Conservation (phyloP, 2,797 vertebrate genomes). For the Sciaenops ocellatus region DNA sequence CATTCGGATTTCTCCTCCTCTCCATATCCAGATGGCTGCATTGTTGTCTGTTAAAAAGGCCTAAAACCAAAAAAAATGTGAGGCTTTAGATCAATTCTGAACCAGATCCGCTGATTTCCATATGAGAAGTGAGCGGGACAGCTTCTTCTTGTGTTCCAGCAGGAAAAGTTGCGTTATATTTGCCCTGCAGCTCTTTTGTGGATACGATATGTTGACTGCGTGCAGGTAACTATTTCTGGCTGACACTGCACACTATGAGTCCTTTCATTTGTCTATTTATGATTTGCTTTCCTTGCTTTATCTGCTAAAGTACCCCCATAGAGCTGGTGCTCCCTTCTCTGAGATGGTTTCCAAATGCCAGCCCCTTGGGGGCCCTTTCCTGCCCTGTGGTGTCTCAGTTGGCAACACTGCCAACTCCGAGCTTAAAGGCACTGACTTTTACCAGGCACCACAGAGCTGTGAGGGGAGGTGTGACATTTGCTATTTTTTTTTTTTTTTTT, state of each 20-base stretch:
- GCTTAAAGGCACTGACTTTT: constrained; percentile 80
- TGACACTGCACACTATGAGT: constrained; percentile 25
- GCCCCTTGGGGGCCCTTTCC: constrained; percentile 74
- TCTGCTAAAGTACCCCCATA: constrained; percentile 42
- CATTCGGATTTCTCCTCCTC: constrained; percentile 68
- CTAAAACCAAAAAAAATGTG: constrained; percentile 41
- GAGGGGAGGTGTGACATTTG: constrained; percentile 78
- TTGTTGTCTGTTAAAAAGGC: constrained; percentile 69
- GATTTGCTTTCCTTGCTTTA: constrained; percentile 51
- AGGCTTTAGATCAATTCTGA: constrained; percentile 32
- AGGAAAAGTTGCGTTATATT: constrained; percentile 2
- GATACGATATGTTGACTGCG: constrained; percentile 8
- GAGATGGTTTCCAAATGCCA: constrained; percentile 80
- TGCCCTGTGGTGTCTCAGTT: constrained; percentile 76
- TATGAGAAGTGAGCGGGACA: not conserved
- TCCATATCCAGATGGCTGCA: constrained; percentile 79
- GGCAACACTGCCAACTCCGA: constrained; percentile 70
- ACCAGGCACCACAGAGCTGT: constrained; percentile 66
- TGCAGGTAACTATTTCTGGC: constrained; percentile 26
- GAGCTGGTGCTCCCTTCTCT: constrained; percentile 56
- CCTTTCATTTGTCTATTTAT: constrained; percentile 54
- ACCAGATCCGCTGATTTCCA: constrained; percentile 7
- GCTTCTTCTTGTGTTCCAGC: not conserved
- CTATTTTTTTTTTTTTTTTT: constrained; percentile 40
- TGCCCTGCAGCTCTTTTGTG: constrained; percentile 28